Base-by-base conservation (phyloP, 2,113 vertebrate genomes). In the Cromileptes altivelis region DNA sequence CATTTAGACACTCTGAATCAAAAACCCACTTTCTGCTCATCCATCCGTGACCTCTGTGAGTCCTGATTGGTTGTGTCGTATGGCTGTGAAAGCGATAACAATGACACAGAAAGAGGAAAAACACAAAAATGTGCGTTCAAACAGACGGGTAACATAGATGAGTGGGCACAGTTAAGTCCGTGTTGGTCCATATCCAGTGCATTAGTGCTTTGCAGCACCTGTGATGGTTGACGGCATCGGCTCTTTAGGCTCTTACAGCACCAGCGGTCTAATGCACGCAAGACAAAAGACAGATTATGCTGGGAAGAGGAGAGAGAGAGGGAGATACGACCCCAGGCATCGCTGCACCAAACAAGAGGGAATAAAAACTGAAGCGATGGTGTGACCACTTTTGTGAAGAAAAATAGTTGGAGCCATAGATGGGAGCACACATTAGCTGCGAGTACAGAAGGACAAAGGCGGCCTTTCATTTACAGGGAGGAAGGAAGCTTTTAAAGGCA, bases 281-380 rank as follows among this genome's bases (percentile, higher is more conserved):
- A 88, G 69, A 91, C 78, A 90, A 88, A 89, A 81, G 61, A 78
- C 11, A 84, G 74, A 86, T 90, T 78, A 89, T 47, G 25, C 33
- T 49, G 42, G 45, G 49, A 78, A 62, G 63, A 47, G 23, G 55
- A 17, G 47, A 23, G 13, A 30, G 70, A 30, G 70, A 75, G 27
- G 58, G 45, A 80, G 58, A 76, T 45, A 25, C 27, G 19, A 87
- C 86, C 76, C 10, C 19, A 14, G 76, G 86, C 70, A 37, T 63
- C 33, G 2, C 25, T 37, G 68, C n/a, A 9, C 33, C 25, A 72
- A 72, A 82, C 37, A 56, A 52, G n/a, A 64, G 53, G 33, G 50
- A 15, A 87, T 63, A 84, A 89, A 78, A 63, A 65, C 49, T 1
- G 8, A 33, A 75, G 69, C 64, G 49, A 40, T 75, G 63, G 78